A percentile compares a stretch with the other conserved stretches of the same genome.
phyloP scores from a whole-genome alignment of 2,888 invertebrate genomes.

The Thereva nobilitata region DNA sequence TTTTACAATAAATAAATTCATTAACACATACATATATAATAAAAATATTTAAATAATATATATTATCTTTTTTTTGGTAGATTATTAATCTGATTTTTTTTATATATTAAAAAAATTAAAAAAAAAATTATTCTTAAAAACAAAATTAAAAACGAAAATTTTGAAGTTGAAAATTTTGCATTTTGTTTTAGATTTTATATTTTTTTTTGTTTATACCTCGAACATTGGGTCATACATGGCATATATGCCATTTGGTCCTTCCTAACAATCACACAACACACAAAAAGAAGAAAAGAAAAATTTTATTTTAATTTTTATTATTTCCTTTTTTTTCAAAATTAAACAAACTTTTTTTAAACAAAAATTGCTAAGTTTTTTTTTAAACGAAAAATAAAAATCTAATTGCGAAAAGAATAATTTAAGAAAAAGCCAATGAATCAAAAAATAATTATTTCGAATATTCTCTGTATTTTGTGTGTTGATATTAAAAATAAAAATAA shows the following conservation, averaged over 20 bases:
- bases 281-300: conserved; percentile 36
- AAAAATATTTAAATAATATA: too few species aligned
- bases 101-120: too few species aligned
- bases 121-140: too few species aligned
- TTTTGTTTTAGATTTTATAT: conserved; percentile 17
- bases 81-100: too few species aligned
- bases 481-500: too few species aligned
- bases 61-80: too few species aligned
- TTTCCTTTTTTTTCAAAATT: conserved; percentile 15
- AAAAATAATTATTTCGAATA: neutral
- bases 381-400: conserved; percentile 10
- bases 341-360: conserved; percentile 14
- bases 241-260: conserved; percentile 42
- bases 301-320: conserved; percentile 17
- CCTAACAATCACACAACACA: conserved; percentile 44
- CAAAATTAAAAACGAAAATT: too few species aligned
- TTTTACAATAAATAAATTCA: too few species aligned
- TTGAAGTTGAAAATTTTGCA: conserved; percentile 1
- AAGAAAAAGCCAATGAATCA: conserved; percentile 13
- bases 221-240: conserved; percentile 43
- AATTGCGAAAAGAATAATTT: conserved; percentile 9
- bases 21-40: too few species aligned
- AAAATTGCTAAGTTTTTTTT: neutral
- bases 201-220: conserved; percentile 40
- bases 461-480: too few species aligned